A percentile compares a stretch with the other conserved stretches of the same genome.
Conservation (phyloP, 2,113 vertebrate species). For the Diphyllodes magnificus region DNA sequence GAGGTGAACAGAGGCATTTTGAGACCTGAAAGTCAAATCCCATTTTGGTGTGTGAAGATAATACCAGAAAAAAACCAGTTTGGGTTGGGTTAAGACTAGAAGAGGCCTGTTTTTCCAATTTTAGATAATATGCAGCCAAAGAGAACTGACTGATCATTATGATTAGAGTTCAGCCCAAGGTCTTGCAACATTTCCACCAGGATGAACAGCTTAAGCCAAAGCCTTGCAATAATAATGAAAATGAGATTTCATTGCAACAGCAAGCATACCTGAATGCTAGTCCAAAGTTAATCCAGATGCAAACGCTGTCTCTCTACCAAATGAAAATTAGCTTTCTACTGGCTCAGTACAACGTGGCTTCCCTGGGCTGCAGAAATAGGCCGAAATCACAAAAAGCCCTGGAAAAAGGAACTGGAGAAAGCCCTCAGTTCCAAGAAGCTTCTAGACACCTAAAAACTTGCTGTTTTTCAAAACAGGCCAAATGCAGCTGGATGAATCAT, state of each 20-base stretch:
- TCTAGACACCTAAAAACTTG: conserved; percentile 19
- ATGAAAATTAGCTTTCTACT: conserved; percentile 24
- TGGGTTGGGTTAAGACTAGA: background rate
- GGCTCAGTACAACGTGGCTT: background rate
- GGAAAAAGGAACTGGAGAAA: conserved; percentile 1
- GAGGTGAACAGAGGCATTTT: background rate
- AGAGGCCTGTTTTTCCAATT: conserved; percentile 34
- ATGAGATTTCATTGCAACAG: conserved; percentile 46
- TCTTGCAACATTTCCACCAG: conserved; percentile 52
- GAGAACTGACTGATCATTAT: background rate
- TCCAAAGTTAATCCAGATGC: conserved; percentile 58
- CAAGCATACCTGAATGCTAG: conserved; percentile 34
- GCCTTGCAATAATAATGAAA: background rate
- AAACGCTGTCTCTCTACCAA: background rate
- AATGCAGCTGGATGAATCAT: conserved; percentile 24
- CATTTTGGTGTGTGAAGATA: background rate
- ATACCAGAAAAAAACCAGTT: background rate
- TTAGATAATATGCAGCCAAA: background rate
- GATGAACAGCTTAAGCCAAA: conserved; percentile 16
- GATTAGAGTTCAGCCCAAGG: conserved; percentile 49
- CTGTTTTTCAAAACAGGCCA: conserved; percentile 11
- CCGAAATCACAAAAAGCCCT: background rate
- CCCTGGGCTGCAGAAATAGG: background rate
- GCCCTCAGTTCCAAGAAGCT: conserved; percentile 16
- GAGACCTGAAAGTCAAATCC: background rate